A percentile compares a stretch with the other conserved stretches of the same genome.
phyloP scores from a whole-genome alignment of 1,140 invertebrate species.

The Cataglyphis hispanica region DNA sequence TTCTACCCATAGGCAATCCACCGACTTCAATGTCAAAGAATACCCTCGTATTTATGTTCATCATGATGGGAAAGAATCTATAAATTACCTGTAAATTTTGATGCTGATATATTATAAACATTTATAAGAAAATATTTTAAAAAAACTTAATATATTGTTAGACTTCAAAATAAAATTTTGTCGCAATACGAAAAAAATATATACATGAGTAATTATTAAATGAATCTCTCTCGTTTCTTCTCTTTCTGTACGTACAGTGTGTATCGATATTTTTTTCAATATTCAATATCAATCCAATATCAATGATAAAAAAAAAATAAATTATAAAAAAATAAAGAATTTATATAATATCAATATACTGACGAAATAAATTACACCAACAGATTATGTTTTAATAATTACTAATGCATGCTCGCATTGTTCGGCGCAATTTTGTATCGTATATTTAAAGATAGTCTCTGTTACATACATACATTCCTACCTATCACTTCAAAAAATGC shows the following conservation, averaged over 20 bases:
- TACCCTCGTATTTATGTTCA: constrained; percentile 86
- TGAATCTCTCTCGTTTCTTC: no score
- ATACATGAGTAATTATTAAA: not conserved
- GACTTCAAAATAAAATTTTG: constrained; percentile 42
- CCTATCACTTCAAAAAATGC: not conserved
- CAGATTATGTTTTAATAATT: not conserved
- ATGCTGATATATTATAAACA: not conserved
- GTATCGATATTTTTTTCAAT: no score
- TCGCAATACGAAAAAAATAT: not conserved
- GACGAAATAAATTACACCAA: not conserved
- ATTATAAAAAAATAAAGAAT: no score
- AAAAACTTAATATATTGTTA: constrained; percentile 25
- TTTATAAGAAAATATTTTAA: constrained; percentile 24
- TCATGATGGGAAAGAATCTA: constrained; percentile 68
- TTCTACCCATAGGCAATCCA: constrained; percentile 95
- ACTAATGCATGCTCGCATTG: not conserved
- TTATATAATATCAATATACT: not conserved
- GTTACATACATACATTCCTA: not conserved
- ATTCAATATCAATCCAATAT: no score
- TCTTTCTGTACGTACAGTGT: no score
- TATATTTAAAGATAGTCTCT: not conserved
- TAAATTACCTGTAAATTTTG: constrained; percentile 40
- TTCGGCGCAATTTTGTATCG: not conserved
- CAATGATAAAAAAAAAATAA: no score
- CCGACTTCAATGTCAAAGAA: constrained; percentile 98